phyloP scores from a whole-genome alignment of 2,797 vertebrate species.

The Melanotaenia boesemani region DNA sequence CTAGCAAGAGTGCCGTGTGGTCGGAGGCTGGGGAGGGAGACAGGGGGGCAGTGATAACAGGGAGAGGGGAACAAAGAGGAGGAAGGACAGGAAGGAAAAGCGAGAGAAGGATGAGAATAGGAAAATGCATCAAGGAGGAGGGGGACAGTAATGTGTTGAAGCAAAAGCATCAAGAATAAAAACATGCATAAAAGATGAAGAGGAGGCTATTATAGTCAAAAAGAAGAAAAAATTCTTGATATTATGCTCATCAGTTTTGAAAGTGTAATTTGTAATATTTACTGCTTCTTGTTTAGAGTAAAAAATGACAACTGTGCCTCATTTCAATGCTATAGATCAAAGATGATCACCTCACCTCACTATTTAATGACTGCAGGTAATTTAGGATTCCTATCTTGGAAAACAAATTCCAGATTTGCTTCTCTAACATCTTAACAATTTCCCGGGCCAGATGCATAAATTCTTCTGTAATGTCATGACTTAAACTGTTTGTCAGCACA shows the following conservation, averaged over 20 bases:
- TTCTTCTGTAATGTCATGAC: not conserved
- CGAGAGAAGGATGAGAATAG: not conserved
- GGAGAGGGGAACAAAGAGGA: slow-evolving; percentile 3
- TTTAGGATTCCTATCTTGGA: not conserved
- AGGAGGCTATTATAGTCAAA: not conserved
- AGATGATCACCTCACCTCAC: not conserved
- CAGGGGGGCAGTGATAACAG: slow-evolving; percentile 13
- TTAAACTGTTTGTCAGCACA: not conserved
- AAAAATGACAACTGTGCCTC: not conserved
- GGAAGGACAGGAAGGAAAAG: not conserved
- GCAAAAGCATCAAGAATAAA: not conserved
- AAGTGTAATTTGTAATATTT: not conserved
- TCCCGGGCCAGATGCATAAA: not conserved
- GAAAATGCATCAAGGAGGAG: not conserved
- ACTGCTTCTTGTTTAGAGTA: not conserved
- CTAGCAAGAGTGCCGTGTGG: slow-evolving; percentile 37
- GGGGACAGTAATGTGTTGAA: not conserved
- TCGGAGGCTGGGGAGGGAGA: slow-evolving; percentile 35
- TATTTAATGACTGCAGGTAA: not conserved
- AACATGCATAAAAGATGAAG: not conserved
- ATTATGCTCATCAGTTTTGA: not conserved
- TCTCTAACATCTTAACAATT: not conserved
- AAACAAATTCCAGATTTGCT: not conserved
- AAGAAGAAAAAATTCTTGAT: not conserved
- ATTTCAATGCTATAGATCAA: not conserved